Evolutionary conservation across 1,140 invertebrate species (phyloP).

Genomic region (Glomeris maerens): DNA sequence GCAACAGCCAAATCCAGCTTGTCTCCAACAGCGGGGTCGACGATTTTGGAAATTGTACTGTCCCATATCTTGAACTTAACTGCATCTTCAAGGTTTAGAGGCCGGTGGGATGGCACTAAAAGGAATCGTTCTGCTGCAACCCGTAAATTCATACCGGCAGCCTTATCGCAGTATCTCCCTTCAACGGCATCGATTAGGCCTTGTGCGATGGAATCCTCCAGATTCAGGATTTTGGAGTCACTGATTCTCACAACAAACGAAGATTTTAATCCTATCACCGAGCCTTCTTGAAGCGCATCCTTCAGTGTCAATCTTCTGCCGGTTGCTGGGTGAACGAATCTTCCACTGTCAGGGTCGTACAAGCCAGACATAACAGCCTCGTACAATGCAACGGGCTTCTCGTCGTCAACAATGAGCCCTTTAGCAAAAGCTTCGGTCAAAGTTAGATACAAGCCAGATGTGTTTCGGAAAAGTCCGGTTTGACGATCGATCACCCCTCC

Average conservation of each 20-base stretch:
- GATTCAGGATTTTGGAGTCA: slow-evolving; percentile 43
- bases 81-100: slow-evolving; percentile 58
- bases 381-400: slow-evolving; percentile 50
- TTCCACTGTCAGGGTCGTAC: slow-evolving; percentile 51
- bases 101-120: slow-evolving; percentile 53
- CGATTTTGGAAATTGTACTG: slow-evolving; percentile 59
- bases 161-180: not conserved
- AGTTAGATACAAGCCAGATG: slow-evolving; percentile 43
- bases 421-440: slow-evolving; percentile 54
- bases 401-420: slow-evolving; percentile 69
- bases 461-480: slow-evolving; percentile 55
- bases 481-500: slow-evolving; percentile 66
- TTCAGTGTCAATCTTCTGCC: slow-evolving; percentile 60
- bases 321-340: slow-evolving; percentile 66
- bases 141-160: slow-evolving; percentile 22
- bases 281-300: slow-evolving; percentile 56
- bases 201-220: slow-evolving; percentile 59
- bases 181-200: slow-evolving; percentile 57
- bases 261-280: slow-evolving; percentile 6
- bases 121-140: slow-evolving; percentile 55
- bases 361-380: slow-evolving; percentile 68
- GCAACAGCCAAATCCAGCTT: slow-evolving; percentile 53
- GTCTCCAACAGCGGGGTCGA: slow-evolving; percentile 54
- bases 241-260: slow-evolving; percentile 8
- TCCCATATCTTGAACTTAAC: slow-evolving; percentile 59